Evolutionary conservation across 1,140 invertebrate species (phyloP).

Genomic region (Augochlora pura): DNA sequence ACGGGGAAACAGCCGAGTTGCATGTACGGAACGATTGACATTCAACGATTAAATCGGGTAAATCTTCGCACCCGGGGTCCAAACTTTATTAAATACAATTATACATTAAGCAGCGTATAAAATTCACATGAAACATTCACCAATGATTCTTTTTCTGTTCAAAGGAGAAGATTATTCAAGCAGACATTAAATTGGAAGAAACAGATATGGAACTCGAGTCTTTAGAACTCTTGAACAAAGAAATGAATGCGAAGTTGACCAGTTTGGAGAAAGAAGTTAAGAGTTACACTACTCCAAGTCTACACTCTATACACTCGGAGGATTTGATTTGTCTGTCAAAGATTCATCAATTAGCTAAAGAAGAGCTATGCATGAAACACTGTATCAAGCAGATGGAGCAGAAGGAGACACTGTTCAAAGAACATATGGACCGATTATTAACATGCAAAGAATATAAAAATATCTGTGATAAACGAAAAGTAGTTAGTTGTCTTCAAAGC

Average conservation of each 20-base stretch:
- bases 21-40: constrained; percentile 74
- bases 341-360: constrained; percentile 68
- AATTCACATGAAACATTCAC: background rate
- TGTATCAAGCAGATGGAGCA: constrained; percentile 68
- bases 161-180: constrained; percentile 74
- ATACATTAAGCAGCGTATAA: background rate
- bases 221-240: constrained; percentile 64
- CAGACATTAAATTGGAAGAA: constrained; percentile 73
- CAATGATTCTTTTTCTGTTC: background rate
- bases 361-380: constrained; percentile 68
- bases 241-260: constrained; percentile 61
- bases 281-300: constrained; percentile 51
- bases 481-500: constrained; percentile 23
- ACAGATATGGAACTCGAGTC: constrained; percentile 67
- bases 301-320: constrained; percentile 70
- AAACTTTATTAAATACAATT: background rate
- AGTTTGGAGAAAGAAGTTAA: constrained; percentile 61
- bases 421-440: constrained; percentile 65
- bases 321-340: constrained; percentile 69
- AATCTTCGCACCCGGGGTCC: constrained; percentile 36
- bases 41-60: constrained; percentile 63
- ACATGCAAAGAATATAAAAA: constrained; percentile 48
- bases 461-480: constrained; percentile 16
- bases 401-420: constrained; percentile 61
- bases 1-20: constrained; percentile 69